These are phyloP conservation scores for Eumeta japonica DNA, from an alignment of 1,140 invertebrate species.

Conservation along the genomic window DNA sequence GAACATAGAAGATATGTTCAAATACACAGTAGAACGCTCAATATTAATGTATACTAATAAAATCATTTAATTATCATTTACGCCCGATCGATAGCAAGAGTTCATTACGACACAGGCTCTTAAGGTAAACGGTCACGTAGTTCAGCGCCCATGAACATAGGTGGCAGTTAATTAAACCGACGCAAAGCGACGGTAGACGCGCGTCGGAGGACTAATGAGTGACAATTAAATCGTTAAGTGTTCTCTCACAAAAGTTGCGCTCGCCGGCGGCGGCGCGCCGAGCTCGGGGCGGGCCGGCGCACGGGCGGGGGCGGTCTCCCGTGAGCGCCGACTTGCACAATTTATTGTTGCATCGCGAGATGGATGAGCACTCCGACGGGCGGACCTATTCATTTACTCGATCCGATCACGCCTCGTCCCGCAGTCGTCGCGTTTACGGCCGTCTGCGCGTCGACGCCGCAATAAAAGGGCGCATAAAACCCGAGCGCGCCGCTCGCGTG, in stretches of 20 bases:
- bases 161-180: slow-evolving; percentile 30
- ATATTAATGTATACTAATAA: no score
- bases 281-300: slow-evolving; percentile 20
- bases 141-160: no score
- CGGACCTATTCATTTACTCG: slow-evolving; percentile 47
- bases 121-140: no score
- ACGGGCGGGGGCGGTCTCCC: no score
- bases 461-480: slow-evolving; percentile 32
- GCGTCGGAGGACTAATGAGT: slow-evolving; percentile 42
- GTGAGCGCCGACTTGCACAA: slow-evolving; percentile 41
- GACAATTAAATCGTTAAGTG: slow-evolving; percentile 50
- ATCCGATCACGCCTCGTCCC: slow-evolving; percentile 46
- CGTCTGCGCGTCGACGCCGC: slow-evolving; percentile 22
- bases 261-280: slow-evolving; percentile 38
- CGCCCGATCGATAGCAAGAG: no score
- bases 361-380: slow-evolving; percentile 41
- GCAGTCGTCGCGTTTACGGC: slow-evolving; percentile 40
- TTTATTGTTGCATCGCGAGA: slow-evolving; percentile 38
- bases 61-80: no score
- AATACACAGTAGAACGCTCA: no score
- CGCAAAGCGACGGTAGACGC: slow-evolving; percentile 29
- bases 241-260: slow-evolving; percentile 39
- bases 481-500: no score
- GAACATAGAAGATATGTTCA: no score
- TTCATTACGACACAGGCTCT: no score